These are phyloP conservation scores for Laticauda colubrina DNA, from an alignment of 2,113 vertebrate genomes.

Conservation along the genomic window DNA sequence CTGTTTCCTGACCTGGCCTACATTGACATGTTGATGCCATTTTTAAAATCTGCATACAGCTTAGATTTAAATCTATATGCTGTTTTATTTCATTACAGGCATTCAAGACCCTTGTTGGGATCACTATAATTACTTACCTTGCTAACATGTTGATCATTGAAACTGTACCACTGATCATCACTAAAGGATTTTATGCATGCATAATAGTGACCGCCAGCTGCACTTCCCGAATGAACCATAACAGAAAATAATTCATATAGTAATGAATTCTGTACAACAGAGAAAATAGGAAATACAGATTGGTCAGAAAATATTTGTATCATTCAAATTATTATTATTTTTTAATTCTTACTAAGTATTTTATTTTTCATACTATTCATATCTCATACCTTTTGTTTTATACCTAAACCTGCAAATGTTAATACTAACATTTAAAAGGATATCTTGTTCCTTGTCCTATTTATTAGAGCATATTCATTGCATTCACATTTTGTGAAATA, in stretches of 20 bases:
- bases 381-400: neutral
- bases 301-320: neutral
- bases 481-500: neutral
- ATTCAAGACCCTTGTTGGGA: neutral
- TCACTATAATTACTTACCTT: slow-evolving; percentile 78
- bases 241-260: slow-evolving; percentile 97
- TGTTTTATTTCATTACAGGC: neutral
- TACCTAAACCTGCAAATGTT: neutral
- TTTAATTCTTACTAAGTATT: neutral
- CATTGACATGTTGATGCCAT: neutral
- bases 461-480: neutral
- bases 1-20: neutral
- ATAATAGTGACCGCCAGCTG: slow-evolving; percentile 97
- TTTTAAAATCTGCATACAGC: neutral
- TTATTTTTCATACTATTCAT: neutral
- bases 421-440: neutral
- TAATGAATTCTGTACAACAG: slow-evolving; percentile 79
- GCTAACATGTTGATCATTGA: slow-evolving; percentile 99
- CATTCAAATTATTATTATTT: neutral
- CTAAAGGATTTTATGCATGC: slow-evolving; percentile 98
- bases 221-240: slow-evolving; percentile 99
- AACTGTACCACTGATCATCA: slow-evolving; percentile 98
- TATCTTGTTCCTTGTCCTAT: neutral
- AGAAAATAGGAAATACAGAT: neutral
- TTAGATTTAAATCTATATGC: neutral